Evolutionary conservation across 1,140 invertebrate species (phyloP), one percentile per base, ranked within the genome.

Genomic region (Anadara kagoshimensis): DNA sequence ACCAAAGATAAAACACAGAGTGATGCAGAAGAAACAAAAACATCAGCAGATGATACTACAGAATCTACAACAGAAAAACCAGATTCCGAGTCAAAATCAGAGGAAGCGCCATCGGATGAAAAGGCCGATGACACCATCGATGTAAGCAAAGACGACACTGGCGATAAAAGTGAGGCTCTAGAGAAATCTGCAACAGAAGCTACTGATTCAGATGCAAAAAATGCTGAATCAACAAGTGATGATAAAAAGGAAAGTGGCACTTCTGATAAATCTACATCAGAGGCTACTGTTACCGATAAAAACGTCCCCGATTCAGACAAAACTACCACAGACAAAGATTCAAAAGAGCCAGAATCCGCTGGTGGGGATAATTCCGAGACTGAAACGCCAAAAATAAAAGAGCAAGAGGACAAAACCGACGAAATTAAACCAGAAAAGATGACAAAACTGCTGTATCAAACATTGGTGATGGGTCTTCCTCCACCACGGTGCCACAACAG

Each of bases 381-480:
- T 22, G 14, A 54, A 29, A 51, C 22, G 8, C 18, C 18, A 20
- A 22, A 51, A 20, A 1, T 18, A 18, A 44, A 67, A 36, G 51
- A 16, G 29, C 51, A 47, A 16, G 53, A 68, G 20, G 66, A 77
- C 36, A 59, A 51, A 24, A 69, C 49, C 5, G 51, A 43, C 16
- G 29, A 53, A 41, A 45, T 18, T 49, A 36, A 71, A 5, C 36
- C 43, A 22, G 10, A 65, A 53, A 69, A n/a, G 41, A 69, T 36
- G 54, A 70, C 26, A 36, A 29, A 14, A 69, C 18, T 22, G 53
- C 53, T 12, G 61, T 24, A 36, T 41, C 58, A 59, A 68, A 58
- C 29, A 41, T 58, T 7, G 62, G 22, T 4, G n/a, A 18, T 49
- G n/a, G 14, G 4, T 18, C 47, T 18, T 14, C n/a, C 22, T 53